A percentile compares a stretch with the other conserved stretches of the same genome.
These are phyloP conservation scores for Mola mola DNA, from an alignment of 2,113 vertebrate species.

Conservation along the genomic window DNA sequence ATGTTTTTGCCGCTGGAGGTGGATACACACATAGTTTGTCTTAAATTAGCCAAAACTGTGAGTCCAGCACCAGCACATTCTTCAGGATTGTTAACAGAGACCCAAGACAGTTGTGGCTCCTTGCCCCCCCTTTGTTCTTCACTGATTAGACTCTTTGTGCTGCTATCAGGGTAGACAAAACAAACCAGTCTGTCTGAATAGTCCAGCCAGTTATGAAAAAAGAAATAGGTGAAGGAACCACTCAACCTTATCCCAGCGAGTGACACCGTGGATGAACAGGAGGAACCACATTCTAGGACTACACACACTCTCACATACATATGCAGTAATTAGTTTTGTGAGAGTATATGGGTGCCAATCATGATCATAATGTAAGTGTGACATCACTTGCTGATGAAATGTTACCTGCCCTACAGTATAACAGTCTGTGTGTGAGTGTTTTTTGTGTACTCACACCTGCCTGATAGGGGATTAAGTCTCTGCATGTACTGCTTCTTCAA, in stretches of 20 bases:
- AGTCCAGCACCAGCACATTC: conserved; percentile 47
- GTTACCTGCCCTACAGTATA: conserved; percentile 21
- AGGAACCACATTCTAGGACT: conserved; percentile 3
- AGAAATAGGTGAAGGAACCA: neutral
- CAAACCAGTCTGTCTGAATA: conserved; percentile 46
- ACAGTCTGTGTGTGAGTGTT: conserved; percentile 9
- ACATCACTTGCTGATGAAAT: conserved; percentile 44
- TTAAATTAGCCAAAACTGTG: neutral
- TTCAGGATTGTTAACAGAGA: conserved; percentile 48
- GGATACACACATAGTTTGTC: neutral
- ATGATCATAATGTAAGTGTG: conserved; percentile 52
- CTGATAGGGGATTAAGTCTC: conserved; percentile 11
- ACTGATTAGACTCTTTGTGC: conserved; percentile 53
- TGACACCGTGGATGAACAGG: conserved; percentile 48
- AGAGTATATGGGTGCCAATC: conserved; percentile 35
- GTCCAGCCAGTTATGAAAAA: conserved; percentile 23
- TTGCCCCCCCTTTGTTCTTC: conserved; percentile 60
- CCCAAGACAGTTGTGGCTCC: conserved; percentile 44
- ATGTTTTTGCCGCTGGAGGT: neutral
- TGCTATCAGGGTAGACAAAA: conserved; percentile 73
- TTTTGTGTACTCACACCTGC: conserved; percentile 26
- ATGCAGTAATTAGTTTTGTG: conserved; percentile 23
- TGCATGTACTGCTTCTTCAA: conserved; percentile 9
- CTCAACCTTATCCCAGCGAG: conserved; percentile 10
- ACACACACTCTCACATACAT: conserved; percentile 8